Percentiles rank a stretch among this genome's conserved stretches.
Conservation (phyloP, 2,888 invertebrate species). For the Chrysolina oricalcia region DNA sequence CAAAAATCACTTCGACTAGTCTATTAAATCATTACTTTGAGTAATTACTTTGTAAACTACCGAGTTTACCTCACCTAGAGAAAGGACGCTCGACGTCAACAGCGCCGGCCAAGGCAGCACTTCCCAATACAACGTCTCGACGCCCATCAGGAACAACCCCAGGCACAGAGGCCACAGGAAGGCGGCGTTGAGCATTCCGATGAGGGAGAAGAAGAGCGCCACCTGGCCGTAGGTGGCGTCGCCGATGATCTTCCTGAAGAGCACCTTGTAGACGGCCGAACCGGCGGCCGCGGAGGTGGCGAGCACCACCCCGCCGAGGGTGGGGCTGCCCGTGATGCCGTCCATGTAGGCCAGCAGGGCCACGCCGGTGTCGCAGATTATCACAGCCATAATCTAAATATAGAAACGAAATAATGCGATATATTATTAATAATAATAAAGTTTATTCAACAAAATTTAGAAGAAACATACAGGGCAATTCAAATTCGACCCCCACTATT, state of each 20-base stretch:
- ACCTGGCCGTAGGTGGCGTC: slow-evolving; percentile 94
- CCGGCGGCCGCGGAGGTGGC: slow-evolving; percentile 93
- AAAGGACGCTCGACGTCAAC: slow-evolving; percentile 84
- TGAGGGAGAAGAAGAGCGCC: slow-evolving; percentile 92
- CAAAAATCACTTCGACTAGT: no score
- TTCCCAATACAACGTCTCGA: slow-evolving; percentile 88
- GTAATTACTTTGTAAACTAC: neutral
- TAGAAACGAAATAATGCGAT: neutral
- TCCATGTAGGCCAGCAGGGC: slow-evolving; percentile 96
- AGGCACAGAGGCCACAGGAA: slow-evolving; percentile 94
- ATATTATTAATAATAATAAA: no score
- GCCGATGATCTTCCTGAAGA: slow-evolving; percentile 93
- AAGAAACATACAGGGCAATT: no score
- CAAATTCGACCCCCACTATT: no score
- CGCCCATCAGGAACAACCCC: slow-evolving; percentile 88
- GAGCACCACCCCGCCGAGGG: slow-evolving; percentile 91
- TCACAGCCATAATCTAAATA: slow-evolving; percentile 92
- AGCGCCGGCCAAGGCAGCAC: slow-evolving; percentile 92
- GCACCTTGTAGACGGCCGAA: slow-evolving; percentile 95
- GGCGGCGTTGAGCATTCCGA: slow-evolving; percentile 91
- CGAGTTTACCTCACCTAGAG: slow-evolving; percentile 77
- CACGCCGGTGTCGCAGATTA: slow-evolving; percentile 94
- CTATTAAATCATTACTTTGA: no score
- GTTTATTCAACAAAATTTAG: no score
- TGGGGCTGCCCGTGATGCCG: slow-evolving; percentile 91